Percentiles rank a stretch among this genome's conserved stretches.
phyloP scores from a whole-genome alignment of 2,797 vertebrate genomes.

The Nasua narica region DNA sequence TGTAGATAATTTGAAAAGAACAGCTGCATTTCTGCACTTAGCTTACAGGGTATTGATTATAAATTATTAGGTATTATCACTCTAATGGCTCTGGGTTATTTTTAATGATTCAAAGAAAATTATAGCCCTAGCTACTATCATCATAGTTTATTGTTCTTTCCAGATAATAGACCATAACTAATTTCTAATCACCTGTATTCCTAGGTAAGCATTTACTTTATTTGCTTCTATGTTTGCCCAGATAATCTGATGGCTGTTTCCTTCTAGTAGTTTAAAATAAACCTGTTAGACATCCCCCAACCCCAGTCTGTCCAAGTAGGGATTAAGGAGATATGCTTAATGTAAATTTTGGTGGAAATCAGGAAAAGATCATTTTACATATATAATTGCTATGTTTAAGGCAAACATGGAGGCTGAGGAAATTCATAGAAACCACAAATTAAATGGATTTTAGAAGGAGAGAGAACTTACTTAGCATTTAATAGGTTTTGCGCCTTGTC shows the following conservation, averaged over 20 bases:
- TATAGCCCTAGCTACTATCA: neutral
- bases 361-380: neutral
- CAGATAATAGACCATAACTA: constrained; percentile 65
- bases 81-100: neutral
- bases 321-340: neutral
- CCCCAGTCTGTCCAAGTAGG: neutral
- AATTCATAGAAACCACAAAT: neutral
- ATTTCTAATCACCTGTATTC: constrained; percentile 65
- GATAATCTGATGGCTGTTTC: neutral
- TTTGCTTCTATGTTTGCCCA: constrained; percentile 48
- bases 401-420: neutral
- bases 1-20: neutral
- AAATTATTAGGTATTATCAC: neutral
- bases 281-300: neutral
- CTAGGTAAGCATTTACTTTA: constrained; percentile 68
- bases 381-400: neutral
- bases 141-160: constrained; percentile 39
- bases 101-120: constrained; percentile 14
- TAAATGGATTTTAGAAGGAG: constrained; percentile 14
- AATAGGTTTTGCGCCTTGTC: neutral
- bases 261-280: constrained; percentile 55
- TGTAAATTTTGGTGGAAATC: neutral
- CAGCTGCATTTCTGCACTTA: neutral
- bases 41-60: neutral
- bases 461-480: neutral